Evolutionary conservation across 2,113 vertebrate genomes (phyloP), one percentile per base, ranked within the genome.

Genomic region (Pongo abelii): DNA sequence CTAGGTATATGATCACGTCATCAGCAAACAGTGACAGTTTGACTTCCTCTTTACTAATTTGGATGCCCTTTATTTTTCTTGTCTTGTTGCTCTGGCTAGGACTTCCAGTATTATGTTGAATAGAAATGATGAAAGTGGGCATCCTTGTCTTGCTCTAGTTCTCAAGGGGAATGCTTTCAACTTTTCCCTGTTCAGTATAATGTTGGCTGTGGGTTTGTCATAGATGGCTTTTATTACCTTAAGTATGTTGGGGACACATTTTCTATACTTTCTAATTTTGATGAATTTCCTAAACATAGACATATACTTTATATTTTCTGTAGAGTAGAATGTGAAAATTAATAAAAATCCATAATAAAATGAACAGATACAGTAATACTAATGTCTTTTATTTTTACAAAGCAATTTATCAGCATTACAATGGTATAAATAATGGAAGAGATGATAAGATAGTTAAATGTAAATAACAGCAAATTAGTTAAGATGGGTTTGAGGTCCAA

Each of bases 241-340:
- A 30, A 64, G 61, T 64, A 64, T 64, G 35, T 70, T 70, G 35
- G 46, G 46, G 43, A 70, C 2, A 32, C 4, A 12, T 93, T 89
- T 96, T 93, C 22, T 57, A 50, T 80, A 72, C 20, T 93, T 93
- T 55, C 57, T 61, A 86, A 92, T 70, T 97, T 57, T 77, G 46
- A 6, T 67, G 89, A n/a, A 79, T 92, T 94, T 94, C 30, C 46
- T 96, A 85, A 78, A 59, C 74, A 52, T 40, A 74, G 27, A 86
- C 5, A 74, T 46, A 84, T n/a, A 35, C 46, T 75, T 64, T 75
- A 3, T 59, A 52, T 64, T 85, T 97, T 84, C 9, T 48, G 0
- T 80, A 55, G 11, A 77, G 38, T 79, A 3, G 10, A 61, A 27
- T 74, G 8, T 86, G 23, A 96, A 93, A 43, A 86, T 78, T 72